A percentile compares a stretch with the other conserved stretches of the same genome.
These are phyloP conservation scores for Rachycentron canadum DNA, from an alignment of 2,797 vertebrate species.

Conservation along the genomic window DNA sequence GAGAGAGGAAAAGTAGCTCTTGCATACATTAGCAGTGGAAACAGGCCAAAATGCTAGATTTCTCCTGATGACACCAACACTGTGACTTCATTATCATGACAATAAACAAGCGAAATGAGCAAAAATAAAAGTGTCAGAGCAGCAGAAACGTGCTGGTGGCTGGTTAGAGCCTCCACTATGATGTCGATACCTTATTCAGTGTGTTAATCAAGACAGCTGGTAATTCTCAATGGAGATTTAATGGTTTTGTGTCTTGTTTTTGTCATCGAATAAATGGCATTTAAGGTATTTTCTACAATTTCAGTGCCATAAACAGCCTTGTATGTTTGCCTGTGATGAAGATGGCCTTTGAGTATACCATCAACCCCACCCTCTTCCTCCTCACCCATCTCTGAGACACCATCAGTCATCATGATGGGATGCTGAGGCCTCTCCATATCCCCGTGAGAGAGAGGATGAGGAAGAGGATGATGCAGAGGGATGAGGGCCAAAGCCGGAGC, in stretches of 20 bases:
- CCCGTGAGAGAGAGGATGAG: conserved; percentile 77
- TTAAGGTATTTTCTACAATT: conserved; percentile 10
- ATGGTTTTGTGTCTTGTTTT: conserved; percentile 45
- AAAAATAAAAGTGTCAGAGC: conserved; percentile 80
- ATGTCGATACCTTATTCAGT: conserved; percentile 62
- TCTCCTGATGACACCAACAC: conserved; percentile 80
- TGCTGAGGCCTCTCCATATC: conserved; percentile 73
- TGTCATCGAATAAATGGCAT: conserved; percentile 39
- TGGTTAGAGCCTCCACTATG: conserved; percentile 55
- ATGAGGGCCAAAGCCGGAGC: conserved; percentile 83
- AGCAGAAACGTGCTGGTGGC: conserved; percentile 68
- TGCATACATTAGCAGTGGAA: conserved; percentile 81
- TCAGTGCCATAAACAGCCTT: conserved; percentile 22
- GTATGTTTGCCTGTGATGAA: conserved; percentile 41
- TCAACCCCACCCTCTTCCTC: conserved; percentile 49
- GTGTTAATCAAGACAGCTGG: conserved; percentile 75
- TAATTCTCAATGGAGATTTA: conserved; percentile 58
- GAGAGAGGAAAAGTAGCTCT: conserved; percentile 70
- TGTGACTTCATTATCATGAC: conserved; percentile 83
- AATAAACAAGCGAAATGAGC: conserved; percentile 82
- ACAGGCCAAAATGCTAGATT: conserved; percentile 78
- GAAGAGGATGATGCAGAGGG: conserved; percentile 82
- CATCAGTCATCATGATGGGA: conserved; percentile 78
- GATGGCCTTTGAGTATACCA: conserved; percentile 35
- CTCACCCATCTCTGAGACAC: conserved; percentile 58